Base-by-base conservation (phyloP, 2,797 vertebrate species). In the Protosalanx chinensis region DNA sequence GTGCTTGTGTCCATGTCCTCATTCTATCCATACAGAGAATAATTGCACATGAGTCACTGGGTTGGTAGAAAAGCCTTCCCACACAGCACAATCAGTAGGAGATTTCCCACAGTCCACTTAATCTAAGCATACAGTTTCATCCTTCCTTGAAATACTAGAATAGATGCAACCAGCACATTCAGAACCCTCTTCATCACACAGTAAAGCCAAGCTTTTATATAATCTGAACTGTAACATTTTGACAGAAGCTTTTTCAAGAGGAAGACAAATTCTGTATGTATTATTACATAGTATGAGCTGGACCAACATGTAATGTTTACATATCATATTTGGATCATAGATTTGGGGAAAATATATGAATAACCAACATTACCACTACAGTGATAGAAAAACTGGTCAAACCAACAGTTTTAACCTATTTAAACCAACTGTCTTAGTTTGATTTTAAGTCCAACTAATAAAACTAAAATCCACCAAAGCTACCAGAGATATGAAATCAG, bases 181-280 rank as follows among this genome's bases (percentile, higher is more conserved):
- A 64, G 75, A 64, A 68, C 49, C 76, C 37, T 41, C 37, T 10
- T 41, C 37, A 41, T 41, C 84, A 83, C 23, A 18, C 82, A 81
- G 77, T 71, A 83, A 84, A 79, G 81, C 75, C 82, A 75, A 76
- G 41, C 81, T 76, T 77, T 8, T 79, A 80, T 83, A 81, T 89
- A 88, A 87, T 87, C 85, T 83, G 84, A 85, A 88, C 86, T 84
- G 82, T 86, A 82, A 81, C 78, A 73, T 73, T 84, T 79, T 85
- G 85, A 79, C 71, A 62, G 20, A 67, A 68, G 7, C 37, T 73
- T 76, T 73, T 75, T 65, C 35, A 33, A 4, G 64, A 32, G 49
- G 27, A 20, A 46, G 23, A 41, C 37, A 41, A 41, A 41, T 12
- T 41, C 37, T 41, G 37, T 41, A 41, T 12, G 10, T 41, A 41